A percentile compares a stretch with the other conserved stretches of the same genome.
Evolutionary conservation across 2,113 vertebrate species (phyloP).

Genomic region (Ptyas mucosa): DNA sequence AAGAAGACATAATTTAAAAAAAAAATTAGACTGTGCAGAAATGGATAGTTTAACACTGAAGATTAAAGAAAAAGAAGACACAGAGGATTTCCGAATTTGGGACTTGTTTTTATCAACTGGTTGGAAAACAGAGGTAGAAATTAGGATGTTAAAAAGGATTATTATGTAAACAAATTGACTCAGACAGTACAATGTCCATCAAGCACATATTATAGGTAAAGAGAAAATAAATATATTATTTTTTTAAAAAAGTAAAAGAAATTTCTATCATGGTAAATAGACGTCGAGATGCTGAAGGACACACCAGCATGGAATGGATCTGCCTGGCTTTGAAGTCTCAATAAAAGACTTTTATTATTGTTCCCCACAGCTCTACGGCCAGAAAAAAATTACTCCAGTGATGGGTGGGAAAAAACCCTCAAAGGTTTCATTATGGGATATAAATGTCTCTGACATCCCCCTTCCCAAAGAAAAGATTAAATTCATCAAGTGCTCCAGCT

Average conservation of each 20-base stretch:
- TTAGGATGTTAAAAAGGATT: too few species aligned
- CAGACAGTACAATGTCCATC: too few species aligned
- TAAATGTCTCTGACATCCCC: slow-evolving; percentile 8
- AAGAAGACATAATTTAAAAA: too few species aligned
- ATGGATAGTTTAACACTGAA: too few species aligned
- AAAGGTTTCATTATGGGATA: slow-evolving; percentile 11
- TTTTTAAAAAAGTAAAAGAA: background rate
- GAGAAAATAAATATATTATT: too few species aligned
- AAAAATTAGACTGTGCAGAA: too few species aligned
- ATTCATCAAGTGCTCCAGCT: slow-evolving; percentile 44
- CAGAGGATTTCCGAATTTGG: too few species aligned
- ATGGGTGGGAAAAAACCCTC: slow-evolving; percentile 5
- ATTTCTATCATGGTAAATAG: background rate
- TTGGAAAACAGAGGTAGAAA: too few species aligned
- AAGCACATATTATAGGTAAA: too few species aligned
- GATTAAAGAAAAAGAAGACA: too few species aligned
- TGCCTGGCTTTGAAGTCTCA: background rate
- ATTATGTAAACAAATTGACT: too few species aligned
- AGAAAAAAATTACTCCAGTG: slow-evolving; percentile 27
- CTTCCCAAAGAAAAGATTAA: slow-evolving; percentile 53
- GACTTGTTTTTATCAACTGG: too few species aligned
- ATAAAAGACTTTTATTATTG: background rate
- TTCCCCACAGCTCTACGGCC: background rate
- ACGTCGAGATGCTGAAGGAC: background rate
- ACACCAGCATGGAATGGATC: background rate